Evolutionary conservation across 1,140 invertebrate genomes (phyloP).

Genomic region (Chrysoperla carnea): DNA sequence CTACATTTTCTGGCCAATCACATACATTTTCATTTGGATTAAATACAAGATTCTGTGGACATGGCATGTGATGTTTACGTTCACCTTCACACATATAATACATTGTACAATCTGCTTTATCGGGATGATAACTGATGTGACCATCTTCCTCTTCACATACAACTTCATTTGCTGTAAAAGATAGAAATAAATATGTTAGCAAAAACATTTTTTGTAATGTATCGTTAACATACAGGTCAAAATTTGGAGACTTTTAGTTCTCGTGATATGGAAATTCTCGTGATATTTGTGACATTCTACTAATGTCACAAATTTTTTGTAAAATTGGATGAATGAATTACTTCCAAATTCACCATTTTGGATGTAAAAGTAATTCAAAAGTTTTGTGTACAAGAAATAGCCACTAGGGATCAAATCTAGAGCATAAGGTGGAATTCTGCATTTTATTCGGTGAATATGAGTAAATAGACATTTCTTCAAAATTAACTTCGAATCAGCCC

Average conservation of each 20-base stretch:
- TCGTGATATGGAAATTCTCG: no score
- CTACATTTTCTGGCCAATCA: conserved; percentile 91
- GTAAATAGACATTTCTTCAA: no score
- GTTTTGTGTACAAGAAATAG: no score
- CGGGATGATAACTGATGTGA: conserved; percentile 81
- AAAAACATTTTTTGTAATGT: conserved; percentile 1
- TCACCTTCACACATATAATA: conserved; percentile 95
- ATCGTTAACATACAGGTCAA: not conserved
- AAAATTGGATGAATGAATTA: not conserved
- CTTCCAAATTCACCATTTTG: no score
- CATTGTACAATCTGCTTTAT: conserved; percentile 79
- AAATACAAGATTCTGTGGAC: conserved; percentile 83
- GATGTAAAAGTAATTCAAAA: no score
- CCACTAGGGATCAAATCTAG: no score
- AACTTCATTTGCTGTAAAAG: conserved; percentile 60
- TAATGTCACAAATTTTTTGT: no score
- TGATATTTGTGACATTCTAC: no score
- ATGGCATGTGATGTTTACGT: conserved; percentile 93
- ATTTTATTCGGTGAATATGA: no score
- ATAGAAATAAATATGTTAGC: no score
- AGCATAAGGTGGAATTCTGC: no score
- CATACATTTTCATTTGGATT: conserved; percentile 87
- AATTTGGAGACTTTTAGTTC: not conserved
- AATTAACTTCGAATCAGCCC: no score
- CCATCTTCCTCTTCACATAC: conserved; percentile 84